Evolutionary conservation across 2,888 invertebrate genomes (phyloP), one percentile per base, ranked within the genome.

Genomic region (Panorpa germanica): DNA sequence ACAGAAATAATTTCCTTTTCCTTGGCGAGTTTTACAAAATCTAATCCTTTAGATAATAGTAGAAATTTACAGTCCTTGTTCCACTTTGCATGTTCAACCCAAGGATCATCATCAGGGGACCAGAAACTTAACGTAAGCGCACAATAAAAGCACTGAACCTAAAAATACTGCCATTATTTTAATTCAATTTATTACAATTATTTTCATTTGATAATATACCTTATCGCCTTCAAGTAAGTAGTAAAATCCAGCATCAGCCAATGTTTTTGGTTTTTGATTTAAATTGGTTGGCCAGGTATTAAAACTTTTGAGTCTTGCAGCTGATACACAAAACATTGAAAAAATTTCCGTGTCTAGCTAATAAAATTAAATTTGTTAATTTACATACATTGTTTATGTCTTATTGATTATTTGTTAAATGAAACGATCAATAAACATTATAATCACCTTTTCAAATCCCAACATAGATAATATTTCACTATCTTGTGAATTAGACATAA

Each of bases 81-180:
- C 88, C 88, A 93, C 43, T 75, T 67, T 8, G 86, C 88, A 56
- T 95, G 95, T 48, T 93, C 93, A 31, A 70, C 65, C 90, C 91
- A 93, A 2, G 90, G 88, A 46, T 80, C 77, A 51, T 93, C 93
- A 11, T 71, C 70, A 21, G 71, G 67, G 50, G 86, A 80, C 93
- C 93, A 95, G 47, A 78, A 76, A 39, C 80, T 66, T 27, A 95
- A 58, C 0, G 90, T 88, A 24, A 90, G 90, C 51, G 86, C 86
- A 53, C 95, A 95, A 56, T 85, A 83, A 57, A 90, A 93, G 52
- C 93, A 95, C 32, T 83, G 70, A 17, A 85, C 83, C 55, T 70
- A 48, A 40, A 59, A 36, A 21, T 14, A 14, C 11, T 17, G 8
- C 23, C 6, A 25, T 2, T 12, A 13, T 13, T 19, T 18, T 6